Evolutionary conservation across 2,113 vertebrate genomes (phyloP), one percentile per base, ranked within the genome.

Genomic region (Progne subis): DNA sequence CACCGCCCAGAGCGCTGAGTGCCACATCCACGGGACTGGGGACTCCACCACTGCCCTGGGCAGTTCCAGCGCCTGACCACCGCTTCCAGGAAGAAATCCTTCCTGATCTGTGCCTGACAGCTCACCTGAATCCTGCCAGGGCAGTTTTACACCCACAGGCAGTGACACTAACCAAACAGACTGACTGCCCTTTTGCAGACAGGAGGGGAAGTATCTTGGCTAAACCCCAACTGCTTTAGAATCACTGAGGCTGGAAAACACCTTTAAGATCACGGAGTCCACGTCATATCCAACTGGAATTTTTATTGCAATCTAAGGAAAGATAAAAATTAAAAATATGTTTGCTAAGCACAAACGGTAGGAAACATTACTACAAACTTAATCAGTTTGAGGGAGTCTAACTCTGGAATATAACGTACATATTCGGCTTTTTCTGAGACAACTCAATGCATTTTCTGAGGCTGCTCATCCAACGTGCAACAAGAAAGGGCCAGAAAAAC

Each of bases 361-460:
- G 14, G 52, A 75, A 81, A 52, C 15, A 61, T 39, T 24, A 72
- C 37, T 3, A 47, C 13, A 43, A 71, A 83, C 21, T 18, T 25
- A 29, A 34, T 19, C 24, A 28, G 8, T 34, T 15, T 18, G 44
- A 70, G 39, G 18, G 6, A 71, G 15, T 19, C 29, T 20, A 31
- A 32, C 39, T 43, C 43, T 67, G 34, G 25, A 60, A 63, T 0
- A 8, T 39, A 12, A 23, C 0, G 13, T 2, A 52, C 1, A 11
- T 2, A 44, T 37, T 55, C 9, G 5, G 34, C 9, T 37, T 63
- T 34, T 69, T 10, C 65, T 64, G 49, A 5, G 29, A 47, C 53
- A 85, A 75, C 7, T 34, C 15, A 28, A 52, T 2, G 47, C 14
- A 20, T 85, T 78, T 88, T 53, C 71, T 65, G 26, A 55, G 2